These are phyloP conservation scores for Tupiocoris notatus DNA, from an alignment of 2,888 invertebrate genomes.

Conservation along the genomic window DNA sequence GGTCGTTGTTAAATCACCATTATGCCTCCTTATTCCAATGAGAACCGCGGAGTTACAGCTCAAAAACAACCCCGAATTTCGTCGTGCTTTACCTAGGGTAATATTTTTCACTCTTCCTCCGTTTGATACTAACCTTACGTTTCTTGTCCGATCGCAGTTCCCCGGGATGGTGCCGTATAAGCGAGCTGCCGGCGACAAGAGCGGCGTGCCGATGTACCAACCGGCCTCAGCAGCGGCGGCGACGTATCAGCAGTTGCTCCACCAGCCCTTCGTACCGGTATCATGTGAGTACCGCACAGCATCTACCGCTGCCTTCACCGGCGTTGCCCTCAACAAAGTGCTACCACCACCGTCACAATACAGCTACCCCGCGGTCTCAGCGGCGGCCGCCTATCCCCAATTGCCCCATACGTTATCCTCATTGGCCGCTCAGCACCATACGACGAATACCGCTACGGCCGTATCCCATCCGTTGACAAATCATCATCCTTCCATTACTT, in stretches of 20 bases:
- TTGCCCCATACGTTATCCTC: constrained; percentile 39
- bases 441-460: constrained; percentile 52
- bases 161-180: constrained; percentile 95
- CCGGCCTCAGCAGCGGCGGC: constrained; percentile 96
- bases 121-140: constrained; percentile 21
- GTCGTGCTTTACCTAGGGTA: no score
- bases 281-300: constrained; percentile 92
- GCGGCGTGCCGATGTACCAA: constrained; percentile 77
- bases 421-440: constrained; percentile 48
- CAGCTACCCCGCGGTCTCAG: constrained; percentile 42
- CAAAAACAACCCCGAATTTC: no score
- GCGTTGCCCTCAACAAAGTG: constrained; percentile 54
- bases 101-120: no score
- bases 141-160: constrained; percentile 62
- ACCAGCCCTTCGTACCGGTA: constrained; percentile 94
- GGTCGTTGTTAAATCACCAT: no score
- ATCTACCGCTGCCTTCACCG: constrained; percentile 56
- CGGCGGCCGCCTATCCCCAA: constrained; percentile 24
- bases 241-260: constrained; percentile 86
- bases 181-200: constrained; percentile 74
- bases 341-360: constrained; percentile 42
- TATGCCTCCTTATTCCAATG: no score
- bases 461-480: constrained; percentile 57
- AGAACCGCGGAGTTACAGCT: no score
- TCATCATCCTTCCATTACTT: neutral